Conservation (phyloP, 1,140 invertebrate species). For the Aleiodes sp. region DNA sequence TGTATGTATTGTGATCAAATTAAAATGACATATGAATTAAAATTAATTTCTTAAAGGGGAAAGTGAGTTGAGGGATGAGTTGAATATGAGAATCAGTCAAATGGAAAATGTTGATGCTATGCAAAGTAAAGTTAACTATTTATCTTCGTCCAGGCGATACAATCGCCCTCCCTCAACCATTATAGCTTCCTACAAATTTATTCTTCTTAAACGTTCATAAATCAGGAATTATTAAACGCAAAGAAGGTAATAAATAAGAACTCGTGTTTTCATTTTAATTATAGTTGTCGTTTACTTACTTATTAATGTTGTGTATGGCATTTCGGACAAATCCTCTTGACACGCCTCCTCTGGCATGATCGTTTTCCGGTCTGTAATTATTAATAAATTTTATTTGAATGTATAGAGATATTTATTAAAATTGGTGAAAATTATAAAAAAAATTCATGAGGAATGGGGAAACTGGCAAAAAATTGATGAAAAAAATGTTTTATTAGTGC, state of each 20-base stretch:
- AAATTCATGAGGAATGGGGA: neutral
- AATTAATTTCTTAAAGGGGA: neutral
- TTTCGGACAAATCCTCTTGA: constrained; percentile 69
- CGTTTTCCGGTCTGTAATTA: constrained; percentile 54
- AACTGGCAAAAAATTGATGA: neutral
- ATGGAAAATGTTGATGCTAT: constrained; percentile 27
- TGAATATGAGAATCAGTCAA: constrained; percentile 19
- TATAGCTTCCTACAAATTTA: constrained; percentile 38
- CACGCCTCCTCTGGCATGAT: constrained; percentile 72
- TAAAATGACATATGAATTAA: too few relatives aligned
- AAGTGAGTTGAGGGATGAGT: constrained; percentile 7
- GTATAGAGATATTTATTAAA: constrained; percentile 18
- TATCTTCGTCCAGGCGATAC: constrained; percentile 36
- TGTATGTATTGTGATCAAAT: too few relatives aligned
- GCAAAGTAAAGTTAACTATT: constrained; percentile 30
- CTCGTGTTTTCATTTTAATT: constrained; percentile 22
- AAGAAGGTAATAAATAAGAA: neutral
- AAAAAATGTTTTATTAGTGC: neutral
- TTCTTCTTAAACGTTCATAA: constrained; percentile 34
- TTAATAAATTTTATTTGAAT: constrained; percentile 26
- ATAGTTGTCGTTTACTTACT: constrained; percentile 71
- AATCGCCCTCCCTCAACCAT: constrained; percentile 32
- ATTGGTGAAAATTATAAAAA: constrained; percentile 19
- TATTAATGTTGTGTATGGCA: constrained; percentile 84
- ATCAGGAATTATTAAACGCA: constrained; percentile 36